Percentiles rank a stretch among this genome's conserved stretches.
phyloP scores from a whole-genome alignment of 2,797 vertebrate species.

The Euthynnus affinis region DNA sequence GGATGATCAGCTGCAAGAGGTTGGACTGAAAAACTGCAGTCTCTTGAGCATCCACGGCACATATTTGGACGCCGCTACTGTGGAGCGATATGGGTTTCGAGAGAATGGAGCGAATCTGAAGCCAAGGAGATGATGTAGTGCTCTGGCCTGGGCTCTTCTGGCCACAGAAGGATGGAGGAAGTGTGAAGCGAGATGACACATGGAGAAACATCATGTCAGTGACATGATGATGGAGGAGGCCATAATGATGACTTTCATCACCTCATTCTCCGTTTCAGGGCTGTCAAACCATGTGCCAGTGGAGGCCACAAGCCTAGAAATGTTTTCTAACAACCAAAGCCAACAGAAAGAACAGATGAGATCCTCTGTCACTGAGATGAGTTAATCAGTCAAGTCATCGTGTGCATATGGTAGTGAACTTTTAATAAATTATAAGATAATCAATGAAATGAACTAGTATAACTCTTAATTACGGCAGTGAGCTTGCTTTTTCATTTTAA shows the following conservation, averaged over 20 bases:
- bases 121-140: conserved; percentile 22
- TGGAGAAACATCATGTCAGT: conserved; percentile 41
- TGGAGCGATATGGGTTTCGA: conserved; percentile 8
- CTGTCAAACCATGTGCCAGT: conserved; percentile 8
- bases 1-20: background rate
- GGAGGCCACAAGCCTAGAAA: conserved; percentile 29
- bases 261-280: conserved; percentile 33
- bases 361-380: background rate
- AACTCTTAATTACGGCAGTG: too few species aligned
- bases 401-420: too few species aligned
- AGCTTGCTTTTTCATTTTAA: too few species aligned
- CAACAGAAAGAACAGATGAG: conserved; percentile 9
- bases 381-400: too few species aligned
- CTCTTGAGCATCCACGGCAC: conserved; percentile 9
- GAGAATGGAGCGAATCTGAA: background rate
- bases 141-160: conserved; percentile 10
- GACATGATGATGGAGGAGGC: conserved; percentile 45
- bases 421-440: too few species aligned
- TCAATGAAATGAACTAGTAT: too few species aligned
- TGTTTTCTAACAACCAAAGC: conserved; percentile 8
- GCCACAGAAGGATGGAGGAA: conserved; percentile 21
- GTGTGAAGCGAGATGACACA: conserved; percentile 36
- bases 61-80: background rate
- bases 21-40: conserved; percentile 17
- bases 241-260: conserved; percentile 41